Evolutionary conservation across 2,113 vertebrate genomes (phyloP), one percentile per base, ranked within the genome.

Genomic region (Hemibagrus wyckioides): DNA sequence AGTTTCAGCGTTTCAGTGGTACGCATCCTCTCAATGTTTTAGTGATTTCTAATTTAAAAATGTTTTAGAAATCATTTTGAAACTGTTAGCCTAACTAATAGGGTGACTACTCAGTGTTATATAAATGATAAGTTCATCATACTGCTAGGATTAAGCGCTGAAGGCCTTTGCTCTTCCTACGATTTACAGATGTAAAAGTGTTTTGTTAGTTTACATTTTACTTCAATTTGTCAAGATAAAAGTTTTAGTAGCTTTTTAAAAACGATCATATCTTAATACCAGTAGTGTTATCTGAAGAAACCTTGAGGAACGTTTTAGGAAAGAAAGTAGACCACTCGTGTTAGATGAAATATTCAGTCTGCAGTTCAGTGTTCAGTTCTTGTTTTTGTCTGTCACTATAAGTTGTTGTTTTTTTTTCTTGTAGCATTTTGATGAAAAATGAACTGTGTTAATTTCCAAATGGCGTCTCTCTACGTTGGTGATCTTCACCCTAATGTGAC

Each of bases 391-490:
- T 76, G 11, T 50, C 25, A 50, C 6, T 8, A 4, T 15, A 48
- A 48, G 21, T 25, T 21, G 19, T n/a, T 21, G 1, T 1, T 25
- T 59, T 59, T n/a, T 59, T 23, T 21, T 59, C 25, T 4, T 65
- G 1, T 30, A 30, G 23, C 10, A 11, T 33, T 10, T 71, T 71
- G 2, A 1, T 19, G 8, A 44, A 73, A 44, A 73, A 25, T 25
- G 21, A 41, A 30, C 76, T 52, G 76, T 80, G 48, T 5, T 21
- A 97, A 96, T 92, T 97, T 97, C 90, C 96, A 96, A 86, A 97
- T 97, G 96, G 96, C 96, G 86, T 97, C 97, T 36, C 94, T 97
- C n/a, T 97, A 97, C 85, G 96, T 97, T 88, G 96, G 97, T 73
- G 96, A 97, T 82, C 95, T 97, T 71, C 96, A 97, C 89, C 94